phyloP scores from a whole-genome alignment of 2,888 invertebrate genomes.

The Spodoptera littoralis region DNA sequence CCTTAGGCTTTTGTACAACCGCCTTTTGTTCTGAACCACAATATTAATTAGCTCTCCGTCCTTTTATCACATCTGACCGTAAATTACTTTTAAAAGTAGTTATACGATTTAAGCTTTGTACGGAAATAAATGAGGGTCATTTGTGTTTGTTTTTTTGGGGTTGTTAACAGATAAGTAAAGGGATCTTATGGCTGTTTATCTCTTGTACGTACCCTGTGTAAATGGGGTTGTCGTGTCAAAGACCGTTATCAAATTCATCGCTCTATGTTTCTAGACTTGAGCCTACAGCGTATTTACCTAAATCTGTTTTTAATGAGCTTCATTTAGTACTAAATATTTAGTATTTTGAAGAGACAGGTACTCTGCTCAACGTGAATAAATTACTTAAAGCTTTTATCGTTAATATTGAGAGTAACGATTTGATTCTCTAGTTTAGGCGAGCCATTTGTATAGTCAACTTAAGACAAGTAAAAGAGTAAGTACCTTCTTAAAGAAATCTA shows the following conservation, averaged over 20 bases:
- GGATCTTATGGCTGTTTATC: constrained; percentile 22
- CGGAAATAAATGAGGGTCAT: constrained; percentile 48
- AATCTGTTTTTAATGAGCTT: neutral
- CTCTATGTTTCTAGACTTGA: no score
- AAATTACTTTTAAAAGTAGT: constrained; percentile 56
- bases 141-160: constrained; percentile 36
- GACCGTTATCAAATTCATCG: no score
- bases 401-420: no score
- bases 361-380: no score
- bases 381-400: no score
- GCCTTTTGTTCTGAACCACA: constrained; percentile 63
- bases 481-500: no score
- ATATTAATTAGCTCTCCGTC: constrained; percentile 51
- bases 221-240: no score
- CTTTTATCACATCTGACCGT: constrained; percentile 61
- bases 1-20: constrained; percentile 57
- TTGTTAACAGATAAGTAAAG: constrained; percentile 41
- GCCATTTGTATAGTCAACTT: no score
- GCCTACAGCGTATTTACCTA: neutral
- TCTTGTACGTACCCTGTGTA: neutral
- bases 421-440: no score
- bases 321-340: no score
- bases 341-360: no score
- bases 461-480: no score
- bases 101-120: constrained; percentile 44